Evolutionary conservation across 2,888 invertebrate species (phyloP).

Genomic region (Tetragonisca angustula): DNA sequence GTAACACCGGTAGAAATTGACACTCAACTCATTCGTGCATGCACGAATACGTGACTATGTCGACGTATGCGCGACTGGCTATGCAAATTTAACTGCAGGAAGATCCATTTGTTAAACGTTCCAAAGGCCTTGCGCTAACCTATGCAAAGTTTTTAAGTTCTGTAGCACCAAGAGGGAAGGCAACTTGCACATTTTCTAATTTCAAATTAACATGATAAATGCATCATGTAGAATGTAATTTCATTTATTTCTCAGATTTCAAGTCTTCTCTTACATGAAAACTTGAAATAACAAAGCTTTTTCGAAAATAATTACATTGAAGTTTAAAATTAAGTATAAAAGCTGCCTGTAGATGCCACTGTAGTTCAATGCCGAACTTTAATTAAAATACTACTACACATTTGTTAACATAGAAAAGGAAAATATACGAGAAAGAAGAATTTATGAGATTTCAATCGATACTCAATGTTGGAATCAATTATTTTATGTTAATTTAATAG

Average conservation of each 20-base stretch:
- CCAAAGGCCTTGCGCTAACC: slow-evolving; percentile 71
- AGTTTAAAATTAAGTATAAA: slow-evolving; percentile 2
- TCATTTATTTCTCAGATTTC: neutral
- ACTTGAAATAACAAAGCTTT: neutral
- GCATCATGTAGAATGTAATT: neutral
- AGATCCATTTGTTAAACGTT: slow-evolving; percentile 77
- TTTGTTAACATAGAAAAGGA: neutral
- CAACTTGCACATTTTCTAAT: neutral
- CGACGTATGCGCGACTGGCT: slow-evolving; percentile 71
- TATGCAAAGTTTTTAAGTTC: slow-evolving; percentile 57
- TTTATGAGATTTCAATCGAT: neutral
- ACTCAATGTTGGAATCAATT: neutral
- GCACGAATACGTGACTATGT: slow-evolving; percentile 59
- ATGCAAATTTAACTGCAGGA: slow-evolving; percentile 82
- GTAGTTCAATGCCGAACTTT: neutral
- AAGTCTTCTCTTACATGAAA: neutral
- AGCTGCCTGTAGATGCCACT: slow-evolving; percentile 1
- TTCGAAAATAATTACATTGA: neutral
- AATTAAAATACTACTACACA: neutral
- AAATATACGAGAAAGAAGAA: neutral
- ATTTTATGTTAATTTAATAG: neutral
- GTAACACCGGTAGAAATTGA: slow-evolving; percentile 73
- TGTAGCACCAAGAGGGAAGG: neutral
- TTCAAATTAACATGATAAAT: neutral
- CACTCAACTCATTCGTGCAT: slow-evolving; percentile 59